Percentiles rank a stretch among this genome's conserved stretches.
Evolutionary conservation across 1,140 invertebrate species (phyloP).

Genomic region (Adoxophyes honmai): DNA sequence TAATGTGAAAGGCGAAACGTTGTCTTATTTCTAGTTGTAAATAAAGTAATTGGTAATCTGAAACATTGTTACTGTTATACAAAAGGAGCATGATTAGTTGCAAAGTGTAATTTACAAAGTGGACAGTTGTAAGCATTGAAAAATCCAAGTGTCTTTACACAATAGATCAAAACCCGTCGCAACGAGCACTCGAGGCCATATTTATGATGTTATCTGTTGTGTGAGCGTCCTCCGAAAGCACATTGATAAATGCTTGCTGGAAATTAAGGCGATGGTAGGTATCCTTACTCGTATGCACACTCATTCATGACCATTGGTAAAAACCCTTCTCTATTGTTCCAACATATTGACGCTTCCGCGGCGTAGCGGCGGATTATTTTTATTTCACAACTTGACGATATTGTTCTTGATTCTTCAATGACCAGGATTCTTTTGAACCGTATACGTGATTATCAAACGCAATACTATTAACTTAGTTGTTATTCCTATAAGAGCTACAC

Average conservation of each 20-base stretch:
- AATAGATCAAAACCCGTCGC: slow-evolving; percentile 73
- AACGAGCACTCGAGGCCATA: slow-evolving; percentile 75
- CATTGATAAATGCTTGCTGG: slow-evolving; percentile 68
- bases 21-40: slow-evolving; percentile 76
- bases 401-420: slow-evolving; percentile 13
- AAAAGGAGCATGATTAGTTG: slow-evolving; percentile 35
- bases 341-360: slow-evolving; percentile 63
- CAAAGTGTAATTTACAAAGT: slow-evolving; percentile 50
- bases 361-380: slow-evolving; percentile 65
- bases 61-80: slow-evolving; percentile 39
- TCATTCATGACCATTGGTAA: slow-evolving; percentile 31
- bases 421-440: slow-evolving; percentile 9
- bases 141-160: slow-evolving; percentile 59
- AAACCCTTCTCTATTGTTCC: slow-evolving; percentile 56
- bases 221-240: slow-evolving; percentile 72
- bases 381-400: slow-evolving; percentile 32
- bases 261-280: slow-evolving; percentile 72
- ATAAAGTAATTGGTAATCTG: slow-evolving; percentile 65
- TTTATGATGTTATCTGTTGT: slow-evolving; percentile 78
- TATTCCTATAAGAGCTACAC: background rate
- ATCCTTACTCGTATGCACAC: slow-evolving; percentile 38
- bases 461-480: background rate
- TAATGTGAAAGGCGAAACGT: slow-evolving; percentile 78
- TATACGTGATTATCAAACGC: too few species aligned
- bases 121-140: slow-evolving; percentile 41